Percentiles rank a stretch among this genome's conserved stretches.
Evolutionary conservation across 2,113 vertebrate species (phyloP).

Genomic region (Callipepla californica): DNA sequence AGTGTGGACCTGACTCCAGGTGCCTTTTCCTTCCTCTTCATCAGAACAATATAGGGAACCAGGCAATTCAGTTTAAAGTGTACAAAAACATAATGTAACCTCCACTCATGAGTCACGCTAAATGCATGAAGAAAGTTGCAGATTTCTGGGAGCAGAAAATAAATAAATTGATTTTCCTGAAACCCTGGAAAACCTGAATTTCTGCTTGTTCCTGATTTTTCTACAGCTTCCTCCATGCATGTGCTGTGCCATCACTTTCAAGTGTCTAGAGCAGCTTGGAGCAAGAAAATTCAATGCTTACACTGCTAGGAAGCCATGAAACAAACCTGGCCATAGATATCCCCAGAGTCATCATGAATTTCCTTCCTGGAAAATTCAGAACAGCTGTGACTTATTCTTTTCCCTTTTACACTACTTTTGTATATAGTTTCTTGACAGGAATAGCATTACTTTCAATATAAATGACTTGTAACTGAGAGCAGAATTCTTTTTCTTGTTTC

Average conservation of each 20-base stretch:
- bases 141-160: background rate
- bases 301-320: background rate
- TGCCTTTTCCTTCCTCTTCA: constrained; percentile 31
- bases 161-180: background rate
- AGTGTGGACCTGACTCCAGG: background rate
- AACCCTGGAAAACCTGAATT: background rate
- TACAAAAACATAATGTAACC: background rate
- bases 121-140: background rate
- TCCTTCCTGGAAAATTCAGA: background rate
- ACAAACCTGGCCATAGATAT: background rate
- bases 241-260: background rate
- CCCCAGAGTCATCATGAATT: background rate
- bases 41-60: background rate
- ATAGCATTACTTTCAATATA: background rate
- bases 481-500: background rate
- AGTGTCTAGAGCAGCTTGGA: background rate
- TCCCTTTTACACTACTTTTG: background rate
- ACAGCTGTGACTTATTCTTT: background rate
- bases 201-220: background rate
- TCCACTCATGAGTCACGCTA: background rate
- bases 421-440: background rate
- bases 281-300: background rate
- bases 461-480: background rate
- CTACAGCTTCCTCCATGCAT: background rate
- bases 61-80: background rate